Base-by-base conservation (phyloP, 2,888 invertebrate species). In the Pseudanteris insignis region DNA sequence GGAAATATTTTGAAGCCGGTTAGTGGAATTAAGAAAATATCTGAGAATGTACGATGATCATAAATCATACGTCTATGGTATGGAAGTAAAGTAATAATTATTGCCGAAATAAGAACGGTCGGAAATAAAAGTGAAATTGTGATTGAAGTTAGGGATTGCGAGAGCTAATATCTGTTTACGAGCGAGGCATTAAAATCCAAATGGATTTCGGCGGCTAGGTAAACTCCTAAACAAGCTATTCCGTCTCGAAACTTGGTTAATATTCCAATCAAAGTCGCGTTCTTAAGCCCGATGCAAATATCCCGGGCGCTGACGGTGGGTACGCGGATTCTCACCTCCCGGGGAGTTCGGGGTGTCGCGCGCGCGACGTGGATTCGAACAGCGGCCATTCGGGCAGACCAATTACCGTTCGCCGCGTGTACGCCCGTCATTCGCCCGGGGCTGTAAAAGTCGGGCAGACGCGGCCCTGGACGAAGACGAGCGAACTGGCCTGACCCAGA, bases 401-500 rank as follows among this genome's bases (percentile, higher is more conserved):
- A 48, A 57, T 57, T 47, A 48, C 47, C 34, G 47, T 7, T 26
- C 54, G 40, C 53, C 37, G 36, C 37, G 37, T 32, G 36, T 36
- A 10, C 14, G 36, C 0, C 32, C 37, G 15, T 29, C 14, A 37
- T 43, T 51, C 36, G 41, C 36, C 29, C 28, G 43, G 44, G 34
- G 46, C 29, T 14, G 46, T 38, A 30, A 46, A 55, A 47, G 21
- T 40, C 28, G 5, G 37, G 34, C 12, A 43, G 12, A 25, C 32
- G 18, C 21, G 51, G 53, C 28, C 41, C 60, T 44, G 47, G 43
- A 48, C 41, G 40, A 48, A 57, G 58, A 50, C 50, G 33, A 54
- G 38, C 46, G 37, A 59, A 59, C 15, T 64, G 15, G 44, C 32
- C 70, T 76, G 77, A 78, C 76, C 78, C 77, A 76, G 78, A 79